These are phyloP conservation scores for Eulacestoma nigropectus DNA, from an alignment of 2,113 vertebrate species.

Conservation along the genomic window DNA sequence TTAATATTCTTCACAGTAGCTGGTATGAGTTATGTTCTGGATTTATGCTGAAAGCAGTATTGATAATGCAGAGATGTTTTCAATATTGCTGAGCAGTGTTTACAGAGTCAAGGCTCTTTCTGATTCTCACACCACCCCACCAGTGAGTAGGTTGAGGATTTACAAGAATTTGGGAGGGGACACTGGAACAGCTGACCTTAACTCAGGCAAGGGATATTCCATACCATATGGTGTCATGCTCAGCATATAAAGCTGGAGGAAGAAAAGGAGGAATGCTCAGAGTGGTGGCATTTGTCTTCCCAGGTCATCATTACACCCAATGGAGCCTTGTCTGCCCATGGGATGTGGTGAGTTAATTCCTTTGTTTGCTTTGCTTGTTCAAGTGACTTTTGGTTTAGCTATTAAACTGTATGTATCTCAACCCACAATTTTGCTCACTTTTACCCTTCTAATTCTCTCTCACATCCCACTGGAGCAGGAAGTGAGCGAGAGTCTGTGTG, in stretches of 20 bases:
- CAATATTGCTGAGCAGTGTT: neutral
- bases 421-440: neutral
- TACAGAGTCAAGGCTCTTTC: neutral
- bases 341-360: fast-evolving
- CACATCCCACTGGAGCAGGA: neutral
- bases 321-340: neutral
- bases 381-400: neutral
- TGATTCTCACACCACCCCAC: neutral
- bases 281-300: neutral
- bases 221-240: no score
- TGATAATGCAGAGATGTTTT: neutral
- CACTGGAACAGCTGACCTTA: neutral
- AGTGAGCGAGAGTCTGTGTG: neutral
- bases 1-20: neutral
- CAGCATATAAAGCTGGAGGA: neutral
- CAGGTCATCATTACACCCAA: neutral
- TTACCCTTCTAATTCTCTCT: neutral
- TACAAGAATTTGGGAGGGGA: neutral
- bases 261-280: neutral
- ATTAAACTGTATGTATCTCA: neutral
- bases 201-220: neutral
- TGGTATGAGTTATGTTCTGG: neutral
- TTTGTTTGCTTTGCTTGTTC: neutral
- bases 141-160: neutral
- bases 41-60: neutral